Conservation (phyloP, 2,888 invertebrate species). For the Chrysomela aeneicollis region DNA sequence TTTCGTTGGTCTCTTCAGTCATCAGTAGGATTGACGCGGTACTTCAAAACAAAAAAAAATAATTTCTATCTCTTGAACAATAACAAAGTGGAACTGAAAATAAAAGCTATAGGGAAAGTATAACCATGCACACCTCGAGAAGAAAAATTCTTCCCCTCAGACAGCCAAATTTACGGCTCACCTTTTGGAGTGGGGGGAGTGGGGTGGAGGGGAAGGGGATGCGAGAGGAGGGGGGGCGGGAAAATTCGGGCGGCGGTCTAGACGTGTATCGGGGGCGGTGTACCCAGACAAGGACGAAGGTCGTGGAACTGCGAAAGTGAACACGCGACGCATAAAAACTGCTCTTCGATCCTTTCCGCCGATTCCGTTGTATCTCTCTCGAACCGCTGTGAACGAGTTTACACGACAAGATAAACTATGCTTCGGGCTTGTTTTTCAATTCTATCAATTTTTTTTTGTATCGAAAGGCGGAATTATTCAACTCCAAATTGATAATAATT, state of each 20-base stretch:
- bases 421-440: no score
- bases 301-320: constrained; percentile 61
- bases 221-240: constrained; percentile 24
- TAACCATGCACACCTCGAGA: no score
- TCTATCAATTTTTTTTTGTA: no score
- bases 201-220: neutral
- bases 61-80: no score
- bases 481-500: no score
- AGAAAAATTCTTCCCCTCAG: no score
- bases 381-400: constrained; percentile 29
- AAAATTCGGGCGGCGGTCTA: constrained; percentile 18
- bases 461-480: no score
- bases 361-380: constrained; percentile 46
- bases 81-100: no score
- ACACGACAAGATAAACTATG: neutral
- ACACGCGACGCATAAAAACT: constrained; percentile 57
- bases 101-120: no score
- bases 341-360: constrained; percentile 47
- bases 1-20: no score
- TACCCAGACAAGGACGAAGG: constrained; percentile 58
- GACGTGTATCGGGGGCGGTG: constrained; percentile 43
- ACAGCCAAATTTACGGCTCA: neutral
- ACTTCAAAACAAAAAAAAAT: no score
- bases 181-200: neutral
- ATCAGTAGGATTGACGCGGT: no score